These are phyloP conservation scores for Cheilosia vulpina DNA, from an alignment of 2,888 invertebrate species.

Conservation along the genomic window DNA sequence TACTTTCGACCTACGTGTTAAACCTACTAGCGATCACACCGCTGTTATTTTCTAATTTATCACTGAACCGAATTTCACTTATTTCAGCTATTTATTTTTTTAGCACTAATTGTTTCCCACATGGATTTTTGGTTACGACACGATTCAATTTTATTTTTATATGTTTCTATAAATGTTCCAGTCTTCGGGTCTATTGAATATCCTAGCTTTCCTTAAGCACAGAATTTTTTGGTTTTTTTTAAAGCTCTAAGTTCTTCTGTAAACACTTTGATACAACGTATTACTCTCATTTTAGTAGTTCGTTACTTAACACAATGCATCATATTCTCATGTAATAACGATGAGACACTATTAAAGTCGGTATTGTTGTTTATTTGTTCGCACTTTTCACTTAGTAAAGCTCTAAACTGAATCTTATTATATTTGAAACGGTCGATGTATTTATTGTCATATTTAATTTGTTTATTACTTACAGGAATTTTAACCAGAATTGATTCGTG, in stretches of 20 bases:
- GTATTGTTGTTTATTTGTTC: not conserved
- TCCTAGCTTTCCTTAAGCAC: conserved; percentile 22
- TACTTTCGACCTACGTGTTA: conserved; percentile 2
- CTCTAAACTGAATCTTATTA: conserved; percentile 3
- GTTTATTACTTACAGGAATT: not conserved
- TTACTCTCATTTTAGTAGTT: not conserved
- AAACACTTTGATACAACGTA: not conserved
- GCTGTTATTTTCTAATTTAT: not conserved
- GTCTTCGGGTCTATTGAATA: not conserved
- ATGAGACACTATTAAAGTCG: not conserved
- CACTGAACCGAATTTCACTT: not conserved
- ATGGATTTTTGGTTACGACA: conserved; percentile 12
- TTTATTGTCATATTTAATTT: not conserved
- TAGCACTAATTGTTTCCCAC: conserved; percentile 4
- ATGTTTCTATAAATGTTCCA: not conserved
- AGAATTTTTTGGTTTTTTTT: conserved; percentile 29
- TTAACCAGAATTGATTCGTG: not conserved
- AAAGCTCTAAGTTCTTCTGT: not conserved
- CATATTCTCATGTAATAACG: not conserved
- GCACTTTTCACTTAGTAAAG: conserved; percentile 2
- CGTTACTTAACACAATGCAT: not conserved
- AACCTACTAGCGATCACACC: not conserved
- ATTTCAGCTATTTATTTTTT: conserved; percentile 15
- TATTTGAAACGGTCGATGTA: conserved; percentile 4
- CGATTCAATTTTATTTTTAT: conserved; percentile 9